Percentiles rank a stretch among this genome's conserved stretches.
Evolutionary conservation across 1,140 invertebrate species (phyloP).

Genomic region (Stegodyphus dumicola): DNA sequence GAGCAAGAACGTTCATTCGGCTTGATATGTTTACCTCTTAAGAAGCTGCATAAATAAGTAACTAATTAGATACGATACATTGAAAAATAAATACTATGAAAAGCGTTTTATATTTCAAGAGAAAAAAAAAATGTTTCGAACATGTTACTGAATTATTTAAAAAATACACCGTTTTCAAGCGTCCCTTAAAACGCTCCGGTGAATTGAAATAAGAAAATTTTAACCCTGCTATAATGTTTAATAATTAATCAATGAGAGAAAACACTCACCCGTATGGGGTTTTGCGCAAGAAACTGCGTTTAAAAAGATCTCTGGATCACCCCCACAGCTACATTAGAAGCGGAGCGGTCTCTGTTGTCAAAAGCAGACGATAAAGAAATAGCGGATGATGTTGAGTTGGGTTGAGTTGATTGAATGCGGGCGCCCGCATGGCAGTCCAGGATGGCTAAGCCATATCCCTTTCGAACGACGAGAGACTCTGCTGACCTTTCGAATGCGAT

Average conservation of each 20-base stretch:
- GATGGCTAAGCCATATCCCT: constrained; percentile 12
- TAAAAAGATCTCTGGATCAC: not conserved
- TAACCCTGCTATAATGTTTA: not conserved
- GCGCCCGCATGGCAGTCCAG: constrained; percentile 23
- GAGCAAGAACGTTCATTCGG: not conserved
- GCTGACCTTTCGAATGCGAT: constrained; percentile 28
- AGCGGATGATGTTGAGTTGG: constrained; percentile 38
- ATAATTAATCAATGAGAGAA: constrained; percentile 36
- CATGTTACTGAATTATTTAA: too few species aligned
- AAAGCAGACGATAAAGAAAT: constrained; percentile 55
- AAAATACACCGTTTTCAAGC: too few species aligned
- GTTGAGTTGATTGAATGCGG: constrained; percentile 51
- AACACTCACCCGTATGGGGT: constrained; percentile 42
- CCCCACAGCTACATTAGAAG: constrained; percentile 28
- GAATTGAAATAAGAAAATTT: too few species aligned
- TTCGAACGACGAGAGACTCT: not conserved
- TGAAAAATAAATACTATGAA: too few species aligned
- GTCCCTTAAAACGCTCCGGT: too few species aligned
- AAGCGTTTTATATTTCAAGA: too few species aligned
- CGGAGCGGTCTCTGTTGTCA: constrained; percentile 13
- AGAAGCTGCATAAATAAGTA: not conserved
- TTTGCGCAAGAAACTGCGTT: not conserved
- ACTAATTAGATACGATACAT: not conserved
- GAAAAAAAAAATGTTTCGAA: too few species aligned
- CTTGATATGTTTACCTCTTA: not conserved